Conservation (phyloP, 1,140 invertebrate species). For the Cepaea nemoralis region DNA sequence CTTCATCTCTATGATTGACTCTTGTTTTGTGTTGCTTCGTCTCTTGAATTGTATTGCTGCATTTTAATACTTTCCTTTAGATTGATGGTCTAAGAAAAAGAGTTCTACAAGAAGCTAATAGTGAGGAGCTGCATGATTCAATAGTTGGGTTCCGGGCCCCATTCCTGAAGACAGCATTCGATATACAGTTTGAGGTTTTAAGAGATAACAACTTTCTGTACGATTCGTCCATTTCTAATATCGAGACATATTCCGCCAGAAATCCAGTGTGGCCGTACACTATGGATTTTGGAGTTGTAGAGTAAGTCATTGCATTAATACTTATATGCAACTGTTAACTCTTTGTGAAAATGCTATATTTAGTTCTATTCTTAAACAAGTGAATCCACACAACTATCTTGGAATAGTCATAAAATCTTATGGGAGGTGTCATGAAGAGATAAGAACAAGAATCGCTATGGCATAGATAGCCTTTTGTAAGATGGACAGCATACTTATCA, state of each 20-base stretch:
- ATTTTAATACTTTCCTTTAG: too few species aligned
- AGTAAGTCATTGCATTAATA: neutral
- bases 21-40: too few species aligned
- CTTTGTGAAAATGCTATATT: neutral
- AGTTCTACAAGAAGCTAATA: too few species aligned
- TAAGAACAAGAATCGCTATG: neutral
- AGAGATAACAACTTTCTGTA: slow-evolving; percentile 6
- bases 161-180: neutral
- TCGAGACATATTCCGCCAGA: neutral
- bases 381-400: neutral
- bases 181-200: slow-evolving; percentile 17
- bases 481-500: too few species aligned
- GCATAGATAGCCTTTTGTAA: too few species aligned
- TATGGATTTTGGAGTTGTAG: neutral
- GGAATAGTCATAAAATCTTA: neutral
- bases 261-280: slow-evolving; percentile 30
- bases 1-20: too few species aligned
- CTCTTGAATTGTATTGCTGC: too few species aligned
- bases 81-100: too few species aligned
- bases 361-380: too few species aligned
- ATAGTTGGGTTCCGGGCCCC: slow-evolving; percentile 18
- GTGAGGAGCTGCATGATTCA: neutral
- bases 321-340: neutral
- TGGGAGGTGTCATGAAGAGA: neutral
- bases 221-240: slow-evolving; percentile 11